phyloP scores from a whole-genome alignment of 2,113 vertebrate species.

The Daubentonia madagascariensis region DNA sequence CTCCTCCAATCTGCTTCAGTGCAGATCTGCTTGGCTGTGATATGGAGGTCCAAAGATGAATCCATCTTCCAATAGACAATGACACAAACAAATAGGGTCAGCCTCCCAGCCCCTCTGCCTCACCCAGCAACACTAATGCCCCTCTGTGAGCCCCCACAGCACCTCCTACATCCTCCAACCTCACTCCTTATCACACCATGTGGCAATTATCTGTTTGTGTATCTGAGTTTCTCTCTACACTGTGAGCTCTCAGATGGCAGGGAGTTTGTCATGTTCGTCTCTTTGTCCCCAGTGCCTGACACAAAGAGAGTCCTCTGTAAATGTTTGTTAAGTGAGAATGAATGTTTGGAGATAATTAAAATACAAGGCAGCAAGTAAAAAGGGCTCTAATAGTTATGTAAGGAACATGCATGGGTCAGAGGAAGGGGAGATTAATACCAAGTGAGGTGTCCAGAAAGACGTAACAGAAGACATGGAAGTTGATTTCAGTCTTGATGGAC shows the following conservation, averaged over 20 bases:
- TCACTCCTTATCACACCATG: not conserved
- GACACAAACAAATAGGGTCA: not conserved
- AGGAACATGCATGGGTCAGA: not conserved
- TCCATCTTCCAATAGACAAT: not conserved
- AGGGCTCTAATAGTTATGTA: not conserved
- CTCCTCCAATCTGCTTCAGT: not conserved
- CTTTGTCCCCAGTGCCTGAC: not conserved
- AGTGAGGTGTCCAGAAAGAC: not conserved
- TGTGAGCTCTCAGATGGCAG: not conserved
- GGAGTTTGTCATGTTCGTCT: not conserved
- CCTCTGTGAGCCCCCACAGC: not conserved
- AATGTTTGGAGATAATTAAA: constrained; percentile 35
- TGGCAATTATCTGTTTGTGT: not conserved
- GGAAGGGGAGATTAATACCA: not conserved
- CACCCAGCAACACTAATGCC: not conserved
- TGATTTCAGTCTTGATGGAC: not conserved
- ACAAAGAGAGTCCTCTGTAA: constrained; percentile 17
- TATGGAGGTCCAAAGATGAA: not conserved
- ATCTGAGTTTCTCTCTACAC: not conserved
- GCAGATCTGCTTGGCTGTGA: not conserved
- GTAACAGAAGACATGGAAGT: not conserved
- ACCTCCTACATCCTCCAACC: not conserved
- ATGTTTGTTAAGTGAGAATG: constrained; percentile 20
- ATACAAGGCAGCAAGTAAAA: constrained; percentile 6
- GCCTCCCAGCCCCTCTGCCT: not conserved